Evolutionary conservation across 1,140 invertebrate genomes (phyloP), one percentile per base, ranked within the genome.

Genomic region (Heliconius hermathena): DNA sequence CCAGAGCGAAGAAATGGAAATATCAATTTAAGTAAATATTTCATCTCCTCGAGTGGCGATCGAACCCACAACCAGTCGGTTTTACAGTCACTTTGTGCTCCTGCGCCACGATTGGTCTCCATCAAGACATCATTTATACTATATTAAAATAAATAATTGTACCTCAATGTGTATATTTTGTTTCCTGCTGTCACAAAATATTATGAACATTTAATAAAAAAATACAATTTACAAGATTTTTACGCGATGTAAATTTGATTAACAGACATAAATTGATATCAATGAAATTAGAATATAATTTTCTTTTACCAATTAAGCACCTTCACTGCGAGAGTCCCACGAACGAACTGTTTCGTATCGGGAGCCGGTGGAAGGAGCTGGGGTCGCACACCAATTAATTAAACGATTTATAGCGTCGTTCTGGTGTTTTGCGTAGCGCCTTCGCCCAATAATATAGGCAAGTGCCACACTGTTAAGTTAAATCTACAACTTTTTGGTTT

Each of bases 371-470:
- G 81, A 81, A 80, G 83, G 77, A 85, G 80, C 79, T 83, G 83
- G 82, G 85, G 82, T 52, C 87, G 84, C 79, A 83, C 80, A 86
- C 84, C 72, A 84, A 85, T 90, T 88, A 90, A 90, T 88, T 85
- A 84, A 74, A 79, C 83, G 79, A 88, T 92, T 92, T 90, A 90
- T 85, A 71, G 82, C 82, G 74, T 70, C 76, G 77, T 80, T 82
- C 78, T 85, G 84, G 78, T 80, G 82, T 77, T 85, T 85, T 83
- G 83, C 82, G 78, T 83, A 80, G 79, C 54, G 52, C 66, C 76
- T 75, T 74, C 84, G 81, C 11, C 60, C 60, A 66, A 66, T 29
- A 29, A 29, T 66, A 29, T 66, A 66, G 60, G 60, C 60, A 29
- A 22, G 60, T 66, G n/a, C 11, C 60, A 66, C 60, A 66, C 60